These are phyloP conservation scores for Andrena marginata DNA, from an alignment of 2,888 invertebrate species.

Conservation along the genomic window DNA sequence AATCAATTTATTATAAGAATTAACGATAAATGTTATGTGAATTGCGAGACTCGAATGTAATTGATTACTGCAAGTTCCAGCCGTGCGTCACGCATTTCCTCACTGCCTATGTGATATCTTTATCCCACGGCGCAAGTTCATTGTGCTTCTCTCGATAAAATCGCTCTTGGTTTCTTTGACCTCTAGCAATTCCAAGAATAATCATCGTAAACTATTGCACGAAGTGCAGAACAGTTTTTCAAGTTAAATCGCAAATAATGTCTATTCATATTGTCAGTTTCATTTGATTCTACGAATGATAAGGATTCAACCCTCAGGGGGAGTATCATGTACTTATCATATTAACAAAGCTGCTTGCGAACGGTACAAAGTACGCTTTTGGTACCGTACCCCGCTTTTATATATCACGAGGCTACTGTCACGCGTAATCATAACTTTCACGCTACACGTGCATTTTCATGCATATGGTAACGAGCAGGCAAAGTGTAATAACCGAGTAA, in stretches of 20 bases:
- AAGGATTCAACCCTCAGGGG: too few species aligned
- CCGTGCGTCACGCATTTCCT: not conserved
- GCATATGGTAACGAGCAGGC: constrained; percentile 4
- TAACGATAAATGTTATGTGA: not conserved
- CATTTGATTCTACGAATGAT: too few species aligned
- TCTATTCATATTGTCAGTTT: too few species aligned
- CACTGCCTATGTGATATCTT: not conserved
- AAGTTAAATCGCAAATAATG: too few species aligned
- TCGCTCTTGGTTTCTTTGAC: not conserved
- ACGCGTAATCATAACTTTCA: constrained; percentile 19
- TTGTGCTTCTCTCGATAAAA: not conserved
- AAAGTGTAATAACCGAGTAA: constrained; percentile 40
- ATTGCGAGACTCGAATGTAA: not conserved
- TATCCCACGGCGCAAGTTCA: not conserved
- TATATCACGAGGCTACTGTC: constrained; percentile 23
- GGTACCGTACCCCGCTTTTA: constrained; percentile 23
- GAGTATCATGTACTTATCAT: too few species aligned
- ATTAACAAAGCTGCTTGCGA: not conserved
- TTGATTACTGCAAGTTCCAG: not conserved
- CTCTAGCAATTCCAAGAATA: too few species aligned
- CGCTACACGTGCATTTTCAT: constrained; percentile 9
- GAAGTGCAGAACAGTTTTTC: too few species aligned
- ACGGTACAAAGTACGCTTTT: constrained; percentile 3
- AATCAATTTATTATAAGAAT: not conserved
- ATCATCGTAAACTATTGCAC: too few species aligned